These are phyloP conservation scores for Cosmorhoe ocellata DNA, from an alignment of 2,888 invertebrate genomes.

Conservation along the genomic window DNA sequence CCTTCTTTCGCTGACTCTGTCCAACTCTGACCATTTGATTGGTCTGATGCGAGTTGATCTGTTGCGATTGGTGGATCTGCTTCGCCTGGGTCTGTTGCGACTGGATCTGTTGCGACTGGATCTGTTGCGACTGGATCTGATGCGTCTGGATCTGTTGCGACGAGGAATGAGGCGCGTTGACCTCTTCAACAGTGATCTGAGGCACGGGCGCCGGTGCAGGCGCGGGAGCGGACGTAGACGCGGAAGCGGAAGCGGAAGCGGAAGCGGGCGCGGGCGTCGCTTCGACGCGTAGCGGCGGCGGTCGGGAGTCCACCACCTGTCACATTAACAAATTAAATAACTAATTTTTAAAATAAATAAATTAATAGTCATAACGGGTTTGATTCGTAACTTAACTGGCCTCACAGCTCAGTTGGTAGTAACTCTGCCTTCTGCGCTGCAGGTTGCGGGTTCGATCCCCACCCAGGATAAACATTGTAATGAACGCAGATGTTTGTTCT, in stretches of 20 bases:
- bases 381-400: no score
- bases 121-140: constrained; percentile 12
- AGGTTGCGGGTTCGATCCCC: no score
- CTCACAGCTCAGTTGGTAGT: no score
- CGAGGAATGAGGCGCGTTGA: constrained; percentile 43
- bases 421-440: no score
- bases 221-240: constrained; percentile 15
- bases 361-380: no score
- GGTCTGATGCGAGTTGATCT: background rate
- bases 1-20: constrained; percentile 37
- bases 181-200: constrained; percentile 44
- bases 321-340: background rate
- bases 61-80: background rate
- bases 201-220: constrained; percentile 23
- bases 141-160: constrained; percentile 14
- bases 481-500: no score
- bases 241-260: constrained; percentile 14
- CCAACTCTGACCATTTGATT: constrained; percentile 18
- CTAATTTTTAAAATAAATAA: no score
- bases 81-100: constrained; percentile 3
- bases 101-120: background rate
- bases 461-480: no score
- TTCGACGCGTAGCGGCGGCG: constrained; percentile 24
- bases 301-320: constrained; percentile 14
- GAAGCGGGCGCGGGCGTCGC: constrained; percentile 9